These are phyloP conservation scores for Miltochrista miniata DNA, from an alignment of 2,888 invertebrate genomes.

Conservation along the genomic window DNA sequence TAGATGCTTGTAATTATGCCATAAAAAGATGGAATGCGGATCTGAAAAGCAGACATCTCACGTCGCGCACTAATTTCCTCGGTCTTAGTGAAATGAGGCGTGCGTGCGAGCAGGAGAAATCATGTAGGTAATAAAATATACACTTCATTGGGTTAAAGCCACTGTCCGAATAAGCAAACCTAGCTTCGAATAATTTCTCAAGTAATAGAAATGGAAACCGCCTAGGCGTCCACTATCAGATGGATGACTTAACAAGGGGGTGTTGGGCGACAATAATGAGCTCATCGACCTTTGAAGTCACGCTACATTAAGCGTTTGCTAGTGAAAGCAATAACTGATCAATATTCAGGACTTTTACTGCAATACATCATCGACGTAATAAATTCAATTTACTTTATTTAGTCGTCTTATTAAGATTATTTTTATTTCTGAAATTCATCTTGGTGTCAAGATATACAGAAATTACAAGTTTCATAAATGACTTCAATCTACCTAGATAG, in stretches of 20 bases:
- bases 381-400: no score
- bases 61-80: constrained; percentile 80
- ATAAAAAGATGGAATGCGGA: constrained; percentile 76
- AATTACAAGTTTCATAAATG: no score
- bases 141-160: constrained; percentile 39
- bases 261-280: constrained; percentile 49
- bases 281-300: constrained; percentile 52
- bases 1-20: constrained; percentile 50
- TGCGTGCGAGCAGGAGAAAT: constrained; percentile 68
- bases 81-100: constrained; percentile 69
- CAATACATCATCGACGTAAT: no score
- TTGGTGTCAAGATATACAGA: no score
- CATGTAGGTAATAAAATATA: constrained; percentile 57
- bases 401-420: no score
- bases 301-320: constrained; percentile 51
- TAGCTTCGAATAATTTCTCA: constrained; percentile 2
- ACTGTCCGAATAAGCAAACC: constrained; percentile 5
- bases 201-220: constrained; percentile 38
- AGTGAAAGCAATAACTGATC: constrained; percentile 48
- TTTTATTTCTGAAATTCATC: no score
- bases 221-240: constrained; percentile 33
- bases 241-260: constrained; percentile 48
- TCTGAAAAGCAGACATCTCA: constrained; percentile 65
- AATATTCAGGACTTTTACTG: neutral
- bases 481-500: no score